Evolutionary conservation across 2,113 vertebrate genomes (phyloP).

Genomic region (Petrocephalus zakoni): DNA sequence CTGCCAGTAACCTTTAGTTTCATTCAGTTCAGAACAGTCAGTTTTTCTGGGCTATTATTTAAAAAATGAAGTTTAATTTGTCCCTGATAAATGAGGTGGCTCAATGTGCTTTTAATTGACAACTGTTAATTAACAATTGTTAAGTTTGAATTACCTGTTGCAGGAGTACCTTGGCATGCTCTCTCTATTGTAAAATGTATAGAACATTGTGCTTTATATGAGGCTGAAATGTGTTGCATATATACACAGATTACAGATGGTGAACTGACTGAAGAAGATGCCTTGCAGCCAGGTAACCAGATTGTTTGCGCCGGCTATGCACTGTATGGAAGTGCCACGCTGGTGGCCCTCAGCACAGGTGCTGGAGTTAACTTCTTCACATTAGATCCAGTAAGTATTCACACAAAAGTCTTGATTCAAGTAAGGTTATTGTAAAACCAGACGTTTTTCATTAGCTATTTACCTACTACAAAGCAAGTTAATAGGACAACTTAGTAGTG

Average conservation of each 20-base stretch:
- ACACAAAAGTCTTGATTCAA: not conserved
- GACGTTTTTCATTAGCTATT: not conserved
- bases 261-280: constrained; percentile 78
- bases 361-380: constrained; percentile 91
- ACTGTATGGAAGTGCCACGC: constrained; percentile 85
- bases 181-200: not conserved
- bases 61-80: not conserved
- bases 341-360: constrained; percentile 86
- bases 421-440: not conserved
- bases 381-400: constrained; percentile 79
- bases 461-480: not conserved
- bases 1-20: not conserved
- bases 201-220: not conserved
- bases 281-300: constrained; percentile 73
- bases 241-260: constrained; percentile 57
- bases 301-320: constrained; percentile 93
- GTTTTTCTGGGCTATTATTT: not conserved
- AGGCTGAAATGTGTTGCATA: not conserved
- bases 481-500: not conserved
- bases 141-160: not conserved
- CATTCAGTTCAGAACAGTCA: no score
- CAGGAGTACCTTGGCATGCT: not conserved
- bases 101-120: not conserved
- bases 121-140: not conserved
- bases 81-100: not conserved